Evolutionary conservation across 2,888 invertebrate species (phyloP), one percentile per base, ranked within the genome.

Genomic region (Lamproptera curius): DNA sequence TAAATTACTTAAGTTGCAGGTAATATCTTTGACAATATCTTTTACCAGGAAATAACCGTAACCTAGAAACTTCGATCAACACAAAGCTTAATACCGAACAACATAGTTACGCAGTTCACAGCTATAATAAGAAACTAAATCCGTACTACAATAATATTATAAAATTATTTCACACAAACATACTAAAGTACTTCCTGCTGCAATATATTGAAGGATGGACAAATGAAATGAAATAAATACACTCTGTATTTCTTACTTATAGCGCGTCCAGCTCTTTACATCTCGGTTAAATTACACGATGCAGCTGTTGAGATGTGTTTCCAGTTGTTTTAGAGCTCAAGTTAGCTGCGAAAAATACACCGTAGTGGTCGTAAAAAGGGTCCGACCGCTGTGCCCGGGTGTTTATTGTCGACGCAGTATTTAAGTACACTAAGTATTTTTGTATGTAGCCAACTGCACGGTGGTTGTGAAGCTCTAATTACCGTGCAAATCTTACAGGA

Each of bases 251-350:
- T 20, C 20, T 16, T 26, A 14, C 15, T 17, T 3, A 16, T 39
- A 58, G 41, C 65, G 52, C 59, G 60, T 76, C 65, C 28, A 55
- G 57, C 20, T 34, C 5, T 39, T 51, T 17, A 59, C 15, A 42
- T 67, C 65, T 37, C 56, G 57, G 43, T 23, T 15, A 13, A 49
- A 35, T 68, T 70, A 75, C 66, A 64, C 63, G 63, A 46, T 57
- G 58, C 81, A 80, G 79, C 76, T 81, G 79, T 72, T 62, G 67
- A 59, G 67, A 58, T 58, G 70, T 67, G 65, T 71, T 70, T 67
- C 65, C 61, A 55, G 62, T 63, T 56, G 61, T 70, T 78, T 73
- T 68, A 70, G 75, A 76, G 65, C 71, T 69, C 67, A 63, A 69
- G 65, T 70, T 67, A 59, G 66, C 67, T 61, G n/a, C n/a, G 59